phyloP scores from a whole-genome alignment of 2,888 invertebrate species.

The Fragum sueziense region DNA sequence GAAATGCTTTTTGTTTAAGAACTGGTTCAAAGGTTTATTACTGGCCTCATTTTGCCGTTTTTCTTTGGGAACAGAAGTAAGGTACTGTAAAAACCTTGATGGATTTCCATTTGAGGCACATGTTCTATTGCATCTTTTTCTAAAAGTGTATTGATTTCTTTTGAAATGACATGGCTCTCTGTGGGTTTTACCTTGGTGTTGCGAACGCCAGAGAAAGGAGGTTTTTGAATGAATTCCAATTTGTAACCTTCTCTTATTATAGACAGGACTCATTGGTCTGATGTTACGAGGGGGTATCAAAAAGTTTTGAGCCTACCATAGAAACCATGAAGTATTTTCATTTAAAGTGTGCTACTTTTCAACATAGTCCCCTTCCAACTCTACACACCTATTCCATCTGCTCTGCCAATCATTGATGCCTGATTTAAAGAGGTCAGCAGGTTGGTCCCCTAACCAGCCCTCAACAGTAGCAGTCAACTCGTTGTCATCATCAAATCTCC shows the following conservation, averaged over 20 bases:
- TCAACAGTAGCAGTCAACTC: too few species aligned
- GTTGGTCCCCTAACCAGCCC: too few species aligned
- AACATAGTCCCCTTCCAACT: too few species aligned
- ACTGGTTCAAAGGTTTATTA: conserved; percentile 54
- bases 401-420: too few species aligned
- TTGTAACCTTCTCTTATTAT: conserved; percentile 30
- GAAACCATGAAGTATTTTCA: too few species aligned
- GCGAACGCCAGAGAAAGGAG: conserved; percentile 22
- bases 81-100: conserved; percentile 46
- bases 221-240: conserved; percentile 25
- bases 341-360: too few species aligned
- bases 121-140: conserved; percentile 39
- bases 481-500: too few species aligned
- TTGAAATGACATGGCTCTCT: conserved; percentile 9
- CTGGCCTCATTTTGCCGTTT: conserved; percentile 33
- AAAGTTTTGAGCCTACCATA: too few species aligned
- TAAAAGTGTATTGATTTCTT: conserved; percentile 27
- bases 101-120: conserved; percentile 15
- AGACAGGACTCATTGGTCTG: conserved; percentile 15
- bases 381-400: too few species aligned
- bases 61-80: conserved; percentile 48
- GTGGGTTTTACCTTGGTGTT: conserved; percentile 8
- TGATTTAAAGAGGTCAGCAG: too few species aligned
- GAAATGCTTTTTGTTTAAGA: conserved; percentile 55
- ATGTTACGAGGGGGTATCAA: too few species aligned